Conservation (phyloP, 2,888 invertebrate species). For the Megalurothrips usitatus region DNA sequence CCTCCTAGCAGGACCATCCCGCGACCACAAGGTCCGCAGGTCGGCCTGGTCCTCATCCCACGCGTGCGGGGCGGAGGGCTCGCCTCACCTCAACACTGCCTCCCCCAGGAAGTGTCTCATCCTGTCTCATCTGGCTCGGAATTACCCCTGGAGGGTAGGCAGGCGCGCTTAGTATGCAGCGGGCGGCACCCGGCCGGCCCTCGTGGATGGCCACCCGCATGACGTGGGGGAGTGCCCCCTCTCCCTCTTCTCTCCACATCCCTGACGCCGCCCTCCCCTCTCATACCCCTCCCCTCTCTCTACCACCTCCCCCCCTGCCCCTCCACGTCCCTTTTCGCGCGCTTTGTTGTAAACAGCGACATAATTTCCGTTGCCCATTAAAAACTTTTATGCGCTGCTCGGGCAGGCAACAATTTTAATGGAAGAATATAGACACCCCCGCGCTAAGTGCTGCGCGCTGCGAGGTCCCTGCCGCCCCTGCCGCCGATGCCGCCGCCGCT, state of each 20-base stretch:
- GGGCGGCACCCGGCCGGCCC: neutral
- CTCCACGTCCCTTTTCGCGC: neutral
- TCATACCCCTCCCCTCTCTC: neutral
- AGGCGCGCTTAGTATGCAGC: neutral
- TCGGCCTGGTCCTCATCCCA: too few relatives aligned
- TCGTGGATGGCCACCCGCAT: neutral
- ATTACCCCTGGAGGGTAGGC: slow-evolving; percentile 25
- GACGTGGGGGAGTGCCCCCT: neutral
- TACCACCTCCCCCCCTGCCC: neutral
- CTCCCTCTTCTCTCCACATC: neutral
- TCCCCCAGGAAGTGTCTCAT: slow-evolving; percentile 12
- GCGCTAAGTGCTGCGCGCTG: neutral
- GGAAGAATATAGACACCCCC: slow-evolving; percentile 25
- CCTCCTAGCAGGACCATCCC: too few relatives aligned
- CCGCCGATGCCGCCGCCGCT: neutral
- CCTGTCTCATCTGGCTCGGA: slow-evolving; percentile 24
- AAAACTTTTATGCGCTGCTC: slow-evolving; percentile 13
- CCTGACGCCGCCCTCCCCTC: too few relatives aligned
- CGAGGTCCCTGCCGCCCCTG: neutral
- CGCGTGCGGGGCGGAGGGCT: too few relatives aligned
- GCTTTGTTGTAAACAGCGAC: slow-evolving; percentile 26
- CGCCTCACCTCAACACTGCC: neutral
- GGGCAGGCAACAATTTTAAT: slow-evolving; percentile 15
- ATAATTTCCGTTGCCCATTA: slow-evolving; percentile 25
- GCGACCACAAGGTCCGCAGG: too few relatives aligned